Evolutionary conservation across 2,888 invertebrate genomes (phyloP), one percentile per base, ranked within the genome.

Genomic region (Oscheius sp.): DNA sequence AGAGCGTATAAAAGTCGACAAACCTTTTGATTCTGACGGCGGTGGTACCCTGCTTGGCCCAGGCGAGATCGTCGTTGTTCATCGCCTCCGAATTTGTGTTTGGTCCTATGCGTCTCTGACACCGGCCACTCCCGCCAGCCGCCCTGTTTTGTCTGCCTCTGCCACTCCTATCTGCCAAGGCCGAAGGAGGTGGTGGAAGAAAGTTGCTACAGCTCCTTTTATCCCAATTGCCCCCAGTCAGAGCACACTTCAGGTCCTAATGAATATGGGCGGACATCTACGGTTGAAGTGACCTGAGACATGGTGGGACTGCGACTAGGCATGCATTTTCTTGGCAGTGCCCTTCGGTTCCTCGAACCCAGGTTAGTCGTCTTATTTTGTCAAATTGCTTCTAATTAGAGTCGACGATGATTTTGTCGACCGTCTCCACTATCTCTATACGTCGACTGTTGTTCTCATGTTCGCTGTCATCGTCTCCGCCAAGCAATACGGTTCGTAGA

Each of bases 401-500:
- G 81, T 81, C 7, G 88, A 88, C 74, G 88, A 88, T 79, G 86
- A 88, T 68, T 82, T 86, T 59, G 86, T 88, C 35, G 88, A 88
- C 75, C 84, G 88, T 0, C 78, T 88, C 27, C 85, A 87, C 73
- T 88, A 87, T 74, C 79, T 88, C 64, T 88, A 88, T 75, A 88
- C 87, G 21, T 85, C 87, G n/a, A 87, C 86, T 16, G 73, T 87
- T 75, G 78, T 87, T 13, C 78, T 88, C 59, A 88, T 88, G 85
- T 88, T 90, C 83, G 89, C 90, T 70, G 88, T 91, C 74, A 88
- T 91, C 74, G 89, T 90, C 74, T 90, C 90, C 72, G 90, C 90
- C 63, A 89, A 90, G 79, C 90, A 91, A 83, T 87, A 87, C 76
- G 87, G 87, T 86, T 76, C 52, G 79, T 71, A 35, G 35, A 21